A percentile compares a stretch with the other conserved stretches of the same genome.
Evolutionary conservation across 2,113 vertebrate genomes (phyloP).

Genomic region (Chrysemys picta): DNA sequence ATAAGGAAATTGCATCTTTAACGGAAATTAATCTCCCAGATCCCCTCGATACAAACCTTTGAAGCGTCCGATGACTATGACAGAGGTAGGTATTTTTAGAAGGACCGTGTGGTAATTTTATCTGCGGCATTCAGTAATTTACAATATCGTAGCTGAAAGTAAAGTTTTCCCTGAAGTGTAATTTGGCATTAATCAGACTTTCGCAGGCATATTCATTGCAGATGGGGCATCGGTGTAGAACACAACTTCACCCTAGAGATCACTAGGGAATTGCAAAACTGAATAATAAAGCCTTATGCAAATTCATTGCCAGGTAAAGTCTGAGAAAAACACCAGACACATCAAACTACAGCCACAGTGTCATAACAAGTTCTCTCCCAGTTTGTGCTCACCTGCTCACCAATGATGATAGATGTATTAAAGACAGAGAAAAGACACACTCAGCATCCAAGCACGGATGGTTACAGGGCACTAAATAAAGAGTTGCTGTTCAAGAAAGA

Average conservation of each 20-base stretch:
- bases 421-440: background rate
- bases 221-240: constrained; percentile 61
- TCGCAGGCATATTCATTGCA: constrained; percentile 69
- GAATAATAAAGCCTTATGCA: constrained; percentile 48
- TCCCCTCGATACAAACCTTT: constrained; percentile 54
- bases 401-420: background rate
- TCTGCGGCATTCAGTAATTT: constrained; percentile 61
- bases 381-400: background rate
- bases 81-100: constrained; percentile 64
- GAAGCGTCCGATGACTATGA: constrained; percentile 45
- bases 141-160: constrained; percentile 59
- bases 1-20: constrained; percentile 70
- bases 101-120: constrained; percentile 29
- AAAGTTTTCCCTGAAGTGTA: constrained; percentile 68
- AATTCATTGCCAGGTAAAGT: constrained; percentile 38
- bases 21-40: constrained; percentile 62
- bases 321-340: background rate
- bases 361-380: background rate
- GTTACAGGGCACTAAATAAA: background rate
- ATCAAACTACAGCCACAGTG: accelerated
- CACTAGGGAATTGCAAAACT: constrained; percentile 51
- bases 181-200: constrained; percentile 70
- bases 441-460: background rate
- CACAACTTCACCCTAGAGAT: constrained; percentile 43
- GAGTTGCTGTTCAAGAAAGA: background rate